A percentile compares a stretch with the other conserved stretches of the same genome.
Evolutionary conservation across 2,888 invertebrate genomes (phyloP).

Genomic region (Pegoplata infirma): DNA sequence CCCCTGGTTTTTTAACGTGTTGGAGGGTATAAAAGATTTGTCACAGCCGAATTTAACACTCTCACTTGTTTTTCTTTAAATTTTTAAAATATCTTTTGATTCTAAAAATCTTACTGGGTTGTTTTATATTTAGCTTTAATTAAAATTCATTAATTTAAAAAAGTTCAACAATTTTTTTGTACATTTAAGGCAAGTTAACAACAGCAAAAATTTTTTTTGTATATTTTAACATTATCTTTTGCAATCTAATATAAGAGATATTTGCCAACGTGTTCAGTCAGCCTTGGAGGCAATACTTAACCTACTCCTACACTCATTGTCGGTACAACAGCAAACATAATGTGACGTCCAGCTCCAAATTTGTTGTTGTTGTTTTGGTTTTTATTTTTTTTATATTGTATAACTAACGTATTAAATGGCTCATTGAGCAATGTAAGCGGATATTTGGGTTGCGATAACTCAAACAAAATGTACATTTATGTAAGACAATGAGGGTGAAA

Average conservation of each 20-base stretch:
- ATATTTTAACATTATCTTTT: background rate
- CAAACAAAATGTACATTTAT: slow-evolving; percentile 10
- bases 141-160: slow-evolving; percentile 28
- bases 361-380: background rate
- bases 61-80: background rate
- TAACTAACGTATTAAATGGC: slow-evolving; percentile 47
- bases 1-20: too few species aligned
- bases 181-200: too few species aligned
- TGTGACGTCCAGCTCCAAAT: slow-evolving; percentile 10
- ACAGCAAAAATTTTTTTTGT: background rate
- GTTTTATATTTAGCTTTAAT: background rate
- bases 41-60: background rate
- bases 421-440: slow-evolving; percentile 58
- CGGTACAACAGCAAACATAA: too few species aligned
- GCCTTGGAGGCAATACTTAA: too few species aligned
- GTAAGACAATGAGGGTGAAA: too few species aligned
- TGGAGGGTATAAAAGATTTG: too few species aligned
- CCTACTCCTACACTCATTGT: too few species aligned
- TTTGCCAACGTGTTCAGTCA: background rate
- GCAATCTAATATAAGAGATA: background rate
- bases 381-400: slow-evolving; percentile 14
- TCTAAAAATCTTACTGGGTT: too few species aligned
- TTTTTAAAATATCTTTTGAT: background rate
- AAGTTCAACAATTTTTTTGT: background rate
- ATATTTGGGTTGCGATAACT: slow-evolving; percentile 44